Evolutionary conservation across 1,140 invertebrate genomes (phyloP).

Genomic region (Megathymus violae): DNA sequence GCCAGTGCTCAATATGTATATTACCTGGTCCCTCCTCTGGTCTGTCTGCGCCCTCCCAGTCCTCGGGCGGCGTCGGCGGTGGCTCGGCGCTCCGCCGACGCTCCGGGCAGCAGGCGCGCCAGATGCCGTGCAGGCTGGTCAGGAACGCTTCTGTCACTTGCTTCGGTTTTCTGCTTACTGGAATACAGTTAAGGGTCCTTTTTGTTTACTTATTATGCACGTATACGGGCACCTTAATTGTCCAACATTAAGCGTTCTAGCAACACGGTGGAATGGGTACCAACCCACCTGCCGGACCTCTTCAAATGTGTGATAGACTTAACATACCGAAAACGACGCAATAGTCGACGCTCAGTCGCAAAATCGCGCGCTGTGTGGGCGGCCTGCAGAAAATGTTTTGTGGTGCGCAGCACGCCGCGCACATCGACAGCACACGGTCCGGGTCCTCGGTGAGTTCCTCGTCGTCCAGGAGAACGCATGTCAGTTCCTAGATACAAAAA

Average conservation of each 20-base stretch:
- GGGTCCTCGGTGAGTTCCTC: neutral
- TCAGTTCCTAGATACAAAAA: constrained; percentile 46
- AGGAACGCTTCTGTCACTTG: constrained; percentile 55
- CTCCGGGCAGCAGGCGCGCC: constrained; percentile 66
- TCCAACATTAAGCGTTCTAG: too few species aligned
- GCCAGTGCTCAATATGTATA: neutral
- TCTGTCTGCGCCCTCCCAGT: constrained; percentile 37
- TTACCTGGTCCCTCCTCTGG: constrained; percentile 15
- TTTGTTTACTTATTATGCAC: too few species aligned
- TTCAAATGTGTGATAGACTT: too few species aligned
- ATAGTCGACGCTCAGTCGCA: constrained; percentile 12
- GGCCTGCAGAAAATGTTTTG: constrained; percentile 41
- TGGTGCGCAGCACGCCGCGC: constrained; percentile 27
- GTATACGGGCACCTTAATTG: too few species aligned
- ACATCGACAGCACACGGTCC: neutral
- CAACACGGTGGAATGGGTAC: too few species aligned
- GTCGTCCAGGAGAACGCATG: constrained; percentile 44
- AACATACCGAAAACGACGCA: constrained; percentile 19
- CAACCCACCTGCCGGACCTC: too few species aligned
- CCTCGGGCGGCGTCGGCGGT: constrained; percentile 38
- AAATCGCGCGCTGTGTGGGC: constrained; percentile 30
- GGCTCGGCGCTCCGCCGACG: constrained; percentile 39
- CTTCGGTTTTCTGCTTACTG: constrained; percentile 56
- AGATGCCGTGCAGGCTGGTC: constrained; percentile 51
- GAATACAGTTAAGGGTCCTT: too few species aligned